These are phyloP conservation scores for Gymnocephalus cernua DNA, from an alignment of 2,113 vertebrate species.

Conservation along the genomic window DNA sequence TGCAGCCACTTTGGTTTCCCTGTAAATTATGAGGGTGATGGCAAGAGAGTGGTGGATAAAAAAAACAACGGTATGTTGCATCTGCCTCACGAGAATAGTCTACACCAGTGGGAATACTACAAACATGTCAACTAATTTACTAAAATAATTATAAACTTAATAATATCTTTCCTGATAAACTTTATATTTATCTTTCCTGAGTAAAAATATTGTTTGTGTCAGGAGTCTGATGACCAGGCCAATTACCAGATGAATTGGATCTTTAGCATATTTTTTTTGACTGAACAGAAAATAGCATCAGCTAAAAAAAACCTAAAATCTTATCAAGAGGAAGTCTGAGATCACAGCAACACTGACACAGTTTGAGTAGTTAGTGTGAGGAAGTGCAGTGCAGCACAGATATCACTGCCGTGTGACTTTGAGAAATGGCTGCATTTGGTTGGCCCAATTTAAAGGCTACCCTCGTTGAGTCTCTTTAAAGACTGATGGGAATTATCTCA, in stretches of 20 bases:
- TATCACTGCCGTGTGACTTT: neutral
- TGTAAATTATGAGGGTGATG: no score
- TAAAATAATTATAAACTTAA: no score
- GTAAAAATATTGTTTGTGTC: neutral
- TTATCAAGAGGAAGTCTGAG: neutral
- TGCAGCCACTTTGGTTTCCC: no score
- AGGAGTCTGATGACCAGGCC: neutral
- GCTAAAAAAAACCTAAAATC: neutral
- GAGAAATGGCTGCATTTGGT: neutral
- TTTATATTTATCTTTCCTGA: neutral
- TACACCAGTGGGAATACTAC: no score
- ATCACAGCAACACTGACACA: conserved; percentile 3
- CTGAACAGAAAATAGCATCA: neutral
- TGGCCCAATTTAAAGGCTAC: neutral
- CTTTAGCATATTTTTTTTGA: neutral
- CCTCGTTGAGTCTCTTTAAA: neutral
- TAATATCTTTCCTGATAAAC: neutral
- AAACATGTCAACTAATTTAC: no score
- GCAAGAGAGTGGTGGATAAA: no score
- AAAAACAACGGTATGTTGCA: no score
- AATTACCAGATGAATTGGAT: neutral
- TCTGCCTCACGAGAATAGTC: no score
- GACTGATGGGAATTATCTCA: neutral
- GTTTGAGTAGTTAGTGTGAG: neutral
- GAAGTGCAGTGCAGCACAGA: neutral